Conservation (phyloP, 2,888 invertebrate species). For the Tipula confusa region DNA sequence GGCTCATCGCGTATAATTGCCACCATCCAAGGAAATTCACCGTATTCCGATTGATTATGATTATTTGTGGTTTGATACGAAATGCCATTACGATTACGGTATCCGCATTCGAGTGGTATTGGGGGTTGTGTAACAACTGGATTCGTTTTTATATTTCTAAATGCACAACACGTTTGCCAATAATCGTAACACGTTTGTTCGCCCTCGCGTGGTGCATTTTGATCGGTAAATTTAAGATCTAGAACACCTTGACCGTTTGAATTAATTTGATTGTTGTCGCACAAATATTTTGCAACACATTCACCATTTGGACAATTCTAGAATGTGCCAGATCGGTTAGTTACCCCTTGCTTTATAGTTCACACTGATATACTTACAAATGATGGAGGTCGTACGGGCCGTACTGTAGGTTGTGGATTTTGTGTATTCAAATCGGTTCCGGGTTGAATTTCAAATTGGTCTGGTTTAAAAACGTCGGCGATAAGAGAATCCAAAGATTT, state of each 20-base stretch:
- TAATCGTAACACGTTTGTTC: conserved; percentile 37
- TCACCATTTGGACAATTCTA: conserved; percentile 51
- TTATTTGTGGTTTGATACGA: conserved; percentile 61
- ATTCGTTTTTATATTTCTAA: conserved; percentile 39
- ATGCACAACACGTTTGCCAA: conserved; percentile 43
- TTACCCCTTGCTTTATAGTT: neutral
- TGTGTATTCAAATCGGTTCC: neutral
- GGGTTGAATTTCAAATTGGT: neutral
- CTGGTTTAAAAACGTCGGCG: neutral
- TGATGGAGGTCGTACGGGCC: neutral
- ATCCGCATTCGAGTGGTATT: conserved; percentile 57
- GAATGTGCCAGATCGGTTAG: neutral
- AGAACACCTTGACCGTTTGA: conserved; percentile 68
- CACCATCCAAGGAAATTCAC: conserved; percentile 76
- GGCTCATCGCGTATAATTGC: conserved; percentile 53
- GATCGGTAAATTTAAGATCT: conserved; percentile 63
- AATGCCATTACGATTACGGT: conserved; percentile 65
- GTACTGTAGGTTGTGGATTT: neutral
- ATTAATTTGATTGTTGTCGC: conserved; percentile 62
- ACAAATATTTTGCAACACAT: conserved; percentile 75
- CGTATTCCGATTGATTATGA: conserved; percentile 40
- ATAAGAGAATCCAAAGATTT: neutral
- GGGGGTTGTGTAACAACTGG: conserved; percentile 43
- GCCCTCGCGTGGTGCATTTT: conserved; percentile 36
- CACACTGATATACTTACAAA: neutral